Percentiles rank a stretch among this genome's conserved stretches.
Evolutionary conservation across 2,113 vertebrate genomes (phyloP).

Genomic region (Notarius quadriscutis): DNA sequence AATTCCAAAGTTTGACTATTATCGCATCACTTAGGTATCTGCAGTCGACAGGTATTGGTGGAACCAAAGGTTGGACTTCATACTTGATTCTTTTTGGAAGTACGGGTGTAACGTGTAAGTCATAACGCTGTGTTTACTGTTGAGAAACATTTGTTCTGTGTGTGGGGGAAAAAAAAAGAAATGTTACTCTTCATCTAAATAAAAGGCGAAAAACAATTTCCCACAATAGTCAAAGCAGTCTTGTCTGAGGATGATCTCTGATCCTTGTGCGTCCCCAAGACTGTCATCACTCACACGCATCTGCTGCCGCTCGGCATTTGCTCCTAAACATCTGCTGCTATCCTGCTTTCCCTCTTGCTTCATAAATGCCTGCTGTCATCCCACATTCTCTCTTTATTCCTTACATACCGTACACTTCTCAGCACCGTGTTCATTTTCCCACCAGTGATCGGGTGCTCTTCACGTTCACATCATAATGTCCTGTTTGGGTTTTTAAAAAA

Average conservation of each 20-base stretch:
- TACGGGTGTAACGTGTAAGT: background rate
- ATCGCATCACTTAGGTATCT: background rate
- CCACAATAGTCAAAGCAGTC: background rate
- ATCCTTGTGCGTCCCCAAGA: background rate
- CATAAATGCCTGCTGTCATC: conserved; percentile 1
- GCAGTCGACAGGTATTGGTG: background rate
- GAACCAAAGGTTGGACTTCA: background rate
- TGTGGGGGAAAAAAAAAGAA: background rate
- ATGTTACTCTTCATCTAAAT: conserved; percentile 20
- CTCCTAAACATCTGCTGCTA: background rate
- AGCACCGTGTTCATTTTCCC: background rate
- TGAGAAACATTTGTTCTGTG: background rate
- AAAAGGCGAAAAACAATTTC: conserved; percentile 1
- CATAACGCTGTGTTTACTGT: conserved; percentile 4
- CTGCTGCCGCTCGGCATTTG: background rate
- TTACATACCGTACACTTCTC: background rate
- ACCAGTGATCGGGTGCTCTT: background rate
- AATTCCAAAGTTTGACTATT: background rate
- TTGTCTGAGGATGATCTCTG: conserved; percentile 13
- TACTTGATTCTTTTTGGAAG: background rate
- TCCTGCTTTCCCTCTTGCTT: conserved; percentile 2
- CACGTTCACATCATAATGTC: background rate
- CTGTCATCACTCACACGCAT: conserved; percentile 25
- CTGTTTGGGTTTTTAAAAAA: background rate
- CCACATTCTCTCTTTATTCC: background rate